phyloP scores from a whole-genome alignment of 2,888 invertebrate species.

The Xestia ashworthii region DNA sequence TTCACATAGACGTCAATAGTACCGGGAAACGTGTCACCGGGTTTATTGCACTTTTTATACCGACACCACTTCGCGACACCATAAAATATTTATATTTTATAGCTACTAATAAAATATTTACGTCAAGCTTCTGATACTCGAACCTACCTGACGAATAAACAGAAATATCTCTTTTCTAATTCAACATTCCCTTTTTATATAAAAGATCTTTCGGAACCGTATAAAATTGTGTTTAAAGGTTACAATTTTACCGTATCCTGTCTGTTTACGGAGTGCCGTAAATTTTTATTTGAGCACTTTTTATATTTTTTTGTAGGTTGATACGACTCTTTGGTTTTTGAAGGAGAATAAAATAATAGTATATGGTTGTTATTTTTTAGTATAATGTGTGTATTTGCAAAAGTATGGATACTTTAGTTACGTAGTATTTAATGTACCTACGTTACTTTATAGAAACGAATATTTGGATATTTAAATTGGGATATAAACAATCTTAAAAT shows the following conservation, averaged over 20 bases:
- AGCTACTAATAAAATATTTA: constrained; percentile 74
- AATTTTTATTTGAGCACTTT: constrained; percentile 56
- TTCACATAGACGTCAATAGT: constrained; percentile 34
- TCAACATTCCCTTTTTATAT: constrained; percentile 60
- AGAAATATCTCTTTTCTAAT: constrained; percentile 62
- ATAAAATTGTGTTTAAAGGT: constrained; percentile 57
- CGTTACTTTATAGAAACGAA: background rate
- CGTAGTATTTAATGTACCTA: background rate
- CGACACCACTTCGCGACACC: constrained; percentile 60
- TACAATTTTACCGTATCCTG: constrained; percentile 43
- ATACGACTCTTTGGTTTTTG: constrained; percentile 33
- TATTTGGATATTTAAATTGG: background rate
- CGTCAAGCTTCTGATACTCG: constrained; percentile 38
- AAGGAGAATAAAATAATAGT: constrained; percentile 32
- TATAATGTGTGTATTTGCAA: constrained; percentile 30
- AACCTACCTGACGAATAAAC: constrained; percentile 64
- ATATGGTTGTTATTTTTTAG: constrained; percentile 50
- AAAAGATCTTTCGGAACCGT: constrained; percentile 37
- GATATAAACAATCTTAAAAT: too few species aligned
- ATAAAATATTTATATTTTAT: constrained; percentile 75
- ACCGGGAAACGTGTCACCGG: constrained; percentile 55
- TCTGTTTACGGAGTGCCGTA: constrained; percentile 44
- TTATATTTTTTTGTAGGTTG: constrained; percentile 20
- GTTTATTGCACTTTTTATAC: constrained; percentile 64
- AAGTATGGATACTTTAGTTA: constrained; percentile 4